Evolutionary conservation across 2,113 vertebrate species (phyloP).

Genomic region (Osmerus eperlanus): DNA sequence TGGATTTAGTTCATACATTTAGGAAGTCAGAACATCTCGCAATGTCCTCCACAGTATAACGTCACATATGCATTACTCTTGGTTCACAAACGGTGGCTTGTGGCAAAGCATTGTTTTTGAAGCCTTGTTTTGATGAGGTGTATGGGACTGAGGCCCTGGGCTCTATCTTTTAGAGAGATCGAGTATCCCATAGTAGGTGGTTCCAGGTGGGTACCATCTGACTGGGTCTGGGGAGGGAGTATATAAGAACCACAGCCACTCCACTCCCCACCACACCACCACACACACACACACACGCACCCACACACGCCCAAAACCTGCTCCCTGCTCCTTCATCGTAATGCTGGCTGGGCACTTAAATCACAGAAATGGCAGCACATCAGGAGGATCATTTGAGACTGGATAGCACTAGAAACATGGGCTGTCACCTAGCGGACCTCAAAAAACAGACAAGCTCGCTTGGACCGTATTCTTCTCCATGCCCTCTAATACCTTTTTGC

Average conservation of each 20-base stretch:
- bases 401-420: constrained; percentile 67
- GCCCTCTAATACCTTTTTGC: constrained; percentile 68
- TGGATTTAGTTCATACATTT: too few species aligned
- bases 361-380: constrained; percentile 74
- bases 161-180: constrained; percentile 66
- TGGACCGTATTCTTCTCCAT: constrained; percentile 31
- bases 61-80: constrained; percentile 55
- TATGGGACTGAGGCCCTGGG: constrained; percentile 40
- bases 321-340: constrained; percentile 55
- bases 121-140: constrained; percentile 31
- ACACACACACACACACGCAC: neutral
- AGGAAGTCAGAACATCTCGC: too few species aligned
- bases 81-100: constrained; percentile 59
- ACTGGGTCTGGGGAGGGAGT: constrained; percentile 35
- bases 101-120: constrained; percentile 63
- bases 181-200: constrained; percentile 57
- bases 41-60: constrained; percentile 33
- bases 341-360: constrained; percentile 66
- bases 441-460: constrained; percentile 51
- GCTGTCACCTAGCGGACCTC: constrained; percentile 64
- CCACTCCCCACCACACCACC: neutral
- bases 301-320: constrained; percentile 11
- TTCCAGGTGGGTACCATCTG: constrained; percentile 60
- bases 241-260: constrained; percentile 53
- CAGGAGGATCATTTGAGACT: constrained; percentile 73